Evolutionary conservation across 2,888 invertebrate species (phyloP).

Genomic region (Cantharis lateralis): DNA sequence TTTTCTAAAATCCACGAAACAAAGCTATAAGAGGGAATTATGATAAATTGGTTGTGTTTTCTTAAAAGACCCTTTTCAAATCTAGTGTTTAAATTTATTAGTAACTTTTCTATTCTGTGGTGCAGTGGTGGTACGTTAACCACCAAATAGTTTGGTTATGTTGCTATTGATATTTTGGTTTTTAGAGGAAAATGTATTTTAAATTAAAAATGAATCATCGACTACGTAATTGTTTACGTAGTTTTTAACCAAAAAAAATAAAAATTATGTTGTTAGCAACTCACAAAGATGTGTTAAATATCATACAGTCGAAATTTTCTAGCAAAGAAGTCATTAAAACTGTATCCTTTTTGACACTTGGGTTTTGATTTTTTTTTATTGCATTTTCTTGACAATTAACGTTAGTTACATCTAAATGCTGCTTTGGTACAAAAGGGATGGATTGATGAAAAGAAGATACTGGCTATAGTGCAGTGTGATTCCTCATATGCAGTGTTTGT

Average conservation of each 20-base stretch:
- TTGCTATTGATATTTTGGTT: neutral
- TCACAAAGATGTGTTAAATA: constrained; percentile 53
- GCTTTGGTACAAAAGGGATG: constrained; percentile 56
- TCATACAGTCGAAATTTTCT: constrained; percentile 63
- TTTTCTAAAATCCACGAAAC: too few relatives aligned
- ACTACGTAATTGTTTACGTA: constrained; percentile 21
- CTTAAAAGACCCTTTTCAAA: too few relatives aligned
- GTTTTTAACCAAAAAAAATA: constrained; percentile 15
- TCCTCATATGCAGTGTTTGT: constrained; percentile 62
- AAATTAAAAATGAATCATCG: constrained; percentile 2
- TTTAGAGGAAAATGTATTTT: neutral
- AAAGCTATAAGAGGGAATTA: too few relatives aligned
- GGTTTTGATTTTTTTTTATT: neutral
- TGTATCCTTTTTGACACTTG: constrained; percentile 58
- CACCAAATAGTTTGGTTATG: neutral
- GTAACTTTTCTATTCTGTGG: neutral
- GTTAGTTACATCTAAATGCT: constrained; percentile 54
- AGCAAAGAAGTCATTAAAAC: constrained; percentile 61
- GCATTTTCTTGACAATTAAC: constrained; percentile 39
- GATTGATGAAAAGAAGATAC: constrained; percentile 59
- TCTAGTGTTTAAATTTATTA: neutral
- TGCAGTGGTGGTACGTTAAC: neutral
- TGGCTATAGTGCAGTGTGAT: constrained; percentile 65
- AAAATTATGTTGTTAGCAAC: constrained; percentile 28
- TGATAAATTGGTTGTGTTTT: too few relatives aligned